These are phyloP conservation scores for Labrus mixtus DNA, from an alignment of 2,113 vertebrate species.

Conservation along the genomic window DNA sequence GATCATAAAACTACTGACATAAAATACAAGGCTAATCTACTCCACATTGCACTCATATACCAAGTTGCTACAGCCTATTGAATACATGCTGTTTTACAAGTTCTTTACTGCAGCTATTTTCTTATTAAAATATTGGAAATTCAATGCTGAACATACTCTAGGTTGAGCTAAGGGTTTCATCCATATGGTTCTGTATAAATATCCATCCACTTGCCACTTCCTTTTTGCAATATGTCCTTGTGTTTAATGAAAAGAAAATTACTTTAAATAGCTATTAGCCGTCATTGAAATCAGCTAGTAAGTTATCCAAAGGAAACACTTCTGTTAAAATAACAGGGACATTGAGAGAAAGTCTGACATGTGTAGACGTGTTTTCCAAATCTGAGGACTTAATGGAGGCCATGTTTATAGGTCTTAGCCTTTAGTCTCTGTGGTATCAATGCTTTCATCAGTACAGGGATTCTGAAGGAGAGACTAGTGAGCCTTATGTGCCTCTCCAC, in stretches of 20 bases:
- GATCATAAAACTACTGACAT: neutral
- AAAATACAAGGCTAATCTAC: neutral
- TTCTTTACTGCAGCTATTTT: neutral
- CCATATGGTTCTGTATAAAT: neutral
- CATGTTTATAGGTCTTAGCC: conserved; percentile 67
- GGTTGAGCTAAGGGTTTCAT: conserved; percentile 3
- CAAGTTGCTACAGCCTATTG: neutral
- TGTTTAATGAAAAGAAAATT: conserved; percentile 41
- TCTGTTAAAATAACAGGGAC: conserved; percentile 65
- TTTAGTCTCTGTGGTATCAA: conserved; percentile 49
- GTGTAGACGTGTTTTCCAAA: conserved; percentile 62
- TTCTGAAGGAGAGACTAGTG: conserved; percentile 37
- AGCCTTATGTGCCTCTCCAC: conserved; percentile 37
- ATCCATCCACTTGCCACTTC: conserved; percentile 27
- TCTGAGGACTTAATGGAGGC: conserved; percentile 68
- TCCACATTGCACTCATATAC: neutral
- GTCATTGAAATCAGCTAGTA: conserved; percentile 50
- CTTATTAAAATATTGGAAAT: neutral
- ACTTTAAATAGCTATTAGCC: conserved; percentile 49
- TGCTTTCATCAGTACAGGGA: conserved; percentile 53
- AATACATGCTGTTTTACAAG: neutral
- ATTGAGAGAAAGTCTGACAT: conserved; percentile 57
- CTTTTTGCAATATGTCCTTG: conserved; percentile 34
- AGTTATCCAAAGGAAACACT: conserved; percentile 58
- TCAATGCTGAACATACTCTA: neutral